Evolutionary conservation across 2,888 invertebrate genomes (phyloP).

Genomic region (Synergus itoensis): DNA sequence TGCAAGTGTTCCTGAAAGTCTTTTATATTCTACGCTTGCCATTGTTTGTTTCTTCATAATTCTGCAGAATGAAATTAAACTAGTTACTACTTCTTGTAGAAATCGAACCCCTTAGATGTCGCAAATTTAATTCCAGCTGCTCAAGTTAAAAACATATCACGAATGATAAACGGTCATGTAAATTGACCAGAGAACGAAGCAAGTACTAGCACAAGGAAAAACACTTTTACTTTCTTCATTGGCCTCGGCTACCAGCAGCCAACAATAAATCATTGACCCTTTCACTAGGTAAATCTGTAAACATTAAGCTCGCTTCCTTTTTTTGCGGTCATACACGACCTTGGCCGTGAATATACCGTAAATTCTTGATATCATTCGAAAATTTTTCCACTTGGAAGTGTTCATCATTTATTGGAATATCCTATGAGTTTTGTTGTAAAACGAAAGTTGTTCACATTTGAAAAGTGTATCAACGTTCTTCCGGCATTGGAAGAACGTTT

Average conservation of each 20-base stretch:
- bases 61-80: no score
- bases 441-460: no score
- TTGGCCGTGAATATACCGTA: not conserved
- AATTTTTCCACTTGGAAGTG: not conserved
- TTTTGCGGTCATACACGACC: not conserved
- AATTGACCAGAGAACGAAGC: not conserved
- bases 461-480: no score
- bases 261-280: conserved; percentile 30
- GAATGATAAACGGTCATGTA: conserved; percentile 17
- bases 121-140: not conserved
- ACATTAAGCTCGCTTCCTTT: not conserved
- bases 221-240: conserved; percentile 32
- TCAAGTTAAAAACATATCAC: not conserved
- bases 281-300: conserved; percentile 3
- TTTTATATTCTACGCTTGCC: no score
- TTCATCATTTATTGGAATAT: no score
- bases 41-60: no score
- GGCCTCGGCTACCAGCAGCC: conserved; percentile 9
- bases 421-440: no score
- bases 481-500: no score
- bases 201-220: not conserved
- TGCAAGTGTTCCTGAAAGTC: not conserved
- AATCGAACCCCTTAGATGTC: not conserved
- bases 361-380: not conserved
- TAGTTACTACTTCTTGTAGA: not conserved